Percentiles rank a stretch among this genome's conserved stretches.
phyloP scores from a whole-genome alignment of 1,140 invertebrate species.

The Heterodera carotae region DNA sequence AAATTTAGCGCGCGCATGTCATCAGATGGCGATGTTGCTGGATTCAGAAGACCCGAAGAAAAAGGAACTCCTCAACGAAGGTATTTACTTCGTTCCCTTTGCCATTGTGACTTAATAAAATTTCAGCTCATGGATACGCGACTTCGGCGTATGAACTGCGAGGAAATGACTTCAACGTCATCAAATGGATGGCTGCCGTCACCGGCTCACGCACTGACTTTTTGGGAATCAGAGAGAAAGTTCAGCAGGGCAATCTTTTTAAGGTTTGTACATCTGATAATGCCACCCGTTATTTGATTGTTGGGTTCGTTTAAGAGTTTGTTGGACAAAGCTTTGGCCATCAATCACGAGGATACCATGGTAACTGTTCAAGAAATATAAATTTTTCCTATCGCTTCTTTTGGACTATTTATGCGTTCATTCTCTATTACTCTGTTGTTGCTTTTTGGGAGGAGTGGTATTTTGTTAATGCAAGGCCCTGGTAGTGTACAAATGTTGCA shows the following conservation, averaged over 20 bases:
- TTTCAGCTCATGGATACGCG: conserved; percentile 35
- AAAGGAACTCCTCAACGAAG: conserved; percentile 36
- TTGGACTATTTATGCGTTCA: too few species aligned
- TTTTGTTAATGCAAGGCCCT: too few species aligned
- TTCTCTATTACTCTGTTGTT: too few species aligned
- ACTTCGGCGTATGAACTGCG: conserved; percentile 39
- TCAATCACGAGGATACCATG: conserved; percentile 66
- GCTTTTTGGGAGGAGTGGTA: too few species aligned
- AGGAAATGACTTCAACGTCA: conserved; percentile 47
- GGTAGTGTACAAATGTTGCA: too few species aligned
- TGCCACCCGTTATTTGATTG: too few species aligned
- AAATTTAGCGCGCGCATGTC: conserved; percentile 32
- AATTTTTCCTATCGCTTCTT: too few species aligned
- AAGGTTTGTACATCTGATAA: conserved; percentile 27
- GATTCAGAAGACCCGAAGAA: conserved; percentile 30
- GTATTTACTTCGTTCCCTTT: background rate
- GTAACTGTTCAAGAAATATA: too few species aligned
- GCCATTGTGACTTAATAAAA: background rate
- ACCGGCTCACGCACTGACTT: conserved; percentile 52
- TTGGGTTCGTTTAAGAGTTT: conserved; percentile 17
- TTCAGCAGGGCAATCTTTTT: conserved; percentile 65
- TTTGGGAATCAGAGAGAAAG: conserved; percentile 66
- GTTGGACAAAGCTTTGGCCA: conserved; percentile 66
- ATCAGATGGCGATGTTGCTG: conserved; percentile 27
- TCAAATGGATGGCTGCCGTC: conserved; percentile 57